Percentiles rank a stretch among this genome's conserved stretches.
Evolutionary conservation across 2,113 vertebrate species (phyloP).

Genomic region (Protomyctophum bolini): DNA sequence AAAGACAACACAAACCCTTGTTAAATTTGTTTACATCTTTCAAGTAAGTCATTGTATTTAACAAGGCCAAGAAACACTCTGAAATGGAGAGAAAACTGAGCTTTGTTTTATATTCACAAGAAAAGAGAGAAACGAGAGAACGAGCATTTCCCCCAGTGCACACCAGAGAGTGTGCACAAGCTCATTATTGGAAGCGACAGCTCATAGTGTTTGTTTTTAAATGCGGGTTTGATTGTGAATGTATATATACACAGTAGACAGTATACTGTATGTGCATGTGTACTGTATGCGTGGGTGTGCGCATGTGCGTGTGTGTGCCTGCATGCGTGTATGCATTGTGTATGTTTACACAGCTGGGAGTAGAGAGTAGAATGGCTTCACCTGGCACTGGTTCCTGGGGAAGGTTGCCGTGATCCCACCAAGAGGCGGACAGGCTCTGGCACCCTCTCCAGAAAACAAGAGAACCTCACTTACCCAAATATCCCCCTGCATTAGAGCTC

Average conservation of each 20-base stretch:
- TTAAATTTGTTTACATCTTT: conserved; percentile 67
- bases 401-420: conserved; percentile 66
- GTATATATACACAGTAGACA: too few species aligned
- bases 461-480: conserved; percentile 62
- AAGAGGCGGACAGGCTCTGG: conserved; percentile 70
- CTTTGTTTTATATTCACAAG: conserved; percentile 50
- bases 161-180: conserved; percentile 25
- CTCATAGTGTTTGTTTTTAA: conserved; percentile 6
- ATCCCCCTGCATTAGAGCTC: conserved; percentile 58
- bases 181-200: conserved; percentile 55
- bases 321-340: conserved; percentile 11
- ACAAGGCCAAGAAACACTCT: conserved; percentile 48
- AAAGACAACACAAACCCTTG: conserved; percentile 54
- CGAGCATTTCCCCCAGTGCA: conserved; percentile 40
- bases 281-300: not conserved
- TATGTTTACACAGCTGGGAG: conserved; percentile 70
- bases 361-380: conserved; percentile 65
- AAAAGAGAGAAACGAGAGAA: conserved; percentile 35
- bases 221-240: not conserved
- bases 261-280: not conserved
- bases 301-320: conserved; percentile 8
- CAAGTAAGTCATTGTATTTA: conserved; percentile 49
- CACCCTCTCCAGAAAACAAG: conserved; percentile 68
- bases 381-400: conserved; percentile 64
- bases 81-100: conserved; percentile 39